phyloP scores from a whole-genome alignment of 2,113 vertebrate genomes.

The Pseudorectes ferrugineus region DNA sequence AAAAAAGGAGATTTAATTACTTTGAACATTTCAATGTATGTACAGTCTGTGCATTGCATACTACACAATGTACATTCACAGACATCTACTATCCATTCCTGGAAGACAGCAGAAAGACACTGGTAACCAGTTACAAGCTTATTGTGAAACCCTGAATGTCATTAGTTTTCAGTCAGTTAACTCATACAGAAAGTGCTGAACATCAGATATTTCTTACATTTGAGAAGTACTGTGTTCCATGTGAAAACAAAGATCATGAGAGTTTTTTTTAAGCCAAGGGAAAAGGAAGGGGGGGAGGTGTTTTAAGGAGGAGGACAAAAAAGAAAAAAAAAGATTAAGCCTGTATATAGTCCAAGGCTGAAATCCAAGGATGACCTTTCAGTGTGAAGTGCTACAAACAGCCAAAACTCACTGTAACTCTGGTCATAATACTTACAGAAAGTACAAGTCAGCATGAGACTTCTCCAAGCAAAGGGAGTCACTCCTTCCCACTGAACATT shows the following conservation, averaged over 20 bases:
- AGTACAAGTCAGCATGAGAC: neutral
- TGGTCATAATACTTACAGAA: neutral
- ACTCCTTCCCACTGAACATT: neutral
- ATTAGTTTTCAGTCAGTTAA: neutral
- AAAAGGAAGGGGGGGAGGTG: neutral
- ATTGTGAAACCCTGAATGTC: neutral
- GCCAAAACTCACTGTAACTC: neutral
- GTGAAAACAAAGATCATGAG: neutral
- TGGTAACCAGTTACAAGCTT: neutral
- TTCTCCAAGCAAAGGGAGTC: neutral
- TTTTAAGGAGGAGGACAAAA: neutral
- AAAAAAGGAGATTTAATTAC: neutral
- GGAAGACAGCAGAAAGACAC: neutral
- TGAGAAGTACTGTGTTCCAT: neutral
- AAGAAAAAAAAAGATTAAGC: neutral
- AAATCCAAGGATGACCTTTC: neutral
- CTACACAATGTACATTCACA: neutral
- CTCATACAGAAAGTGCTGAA: neutral
- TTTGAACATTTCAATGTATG: neutral
- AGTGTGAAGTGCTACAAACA: neutral
- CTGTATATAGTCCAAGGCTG: neutral
- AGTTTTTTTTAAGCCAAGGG: neutral
- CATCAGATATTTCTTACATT: neutral
- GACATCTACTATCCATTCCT: neutral
- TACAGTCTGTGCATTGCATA: neutral